Evolutionary conservation across 2,113 vertebrate genomes (phyloP), one percentile per base, ranked within the genome.

Genomic region (Rhabdomys dilectus): DNA sequence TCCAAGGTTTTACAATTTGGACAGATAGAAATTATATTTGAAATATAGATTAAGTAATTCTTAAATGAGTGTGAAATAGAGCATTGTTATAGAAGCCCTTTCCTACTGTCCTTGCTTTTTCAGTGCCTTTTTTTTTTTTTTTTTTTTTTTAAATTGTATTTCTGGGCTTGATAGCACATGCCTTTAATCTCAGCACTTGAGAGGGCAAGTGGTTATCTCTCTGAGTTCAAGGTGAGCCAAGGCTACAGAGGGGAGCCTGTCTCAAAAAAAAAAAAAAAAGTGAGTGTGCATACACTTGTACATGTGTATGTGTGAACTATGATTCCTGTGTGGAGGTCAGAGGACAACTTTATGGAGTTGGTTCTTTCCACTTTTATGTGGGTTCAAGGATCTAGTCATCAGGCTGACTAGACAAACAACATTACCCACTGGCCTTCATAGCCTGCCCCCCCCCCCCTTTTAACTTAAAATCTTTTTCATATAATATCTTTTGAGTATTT

Each of bases 41-140:
- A 88, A 22, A 64, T 78, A 64, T 42, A 34, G 66, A 77, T 91
- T 62, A 80, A 89, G 29, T 70, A 91, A 64, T 91, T 85, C 64
- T n/a, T 85, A 88, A 87, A 45, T 93, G 12, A 64, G 1, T 92
- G 42, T 26, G 13, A 51, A 51, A 6, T 73, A 72, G 12, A 12
- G 19, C 45, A 81, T 22, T 88, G 51, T 95, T 93, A 91, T 75
- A 76, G 77, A 94, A 78, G 60, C 48, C 34, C 15, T 72, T 45
- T 8, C 15, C 21, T 91, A 26, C 34, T 89, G 29, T 84, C 45
- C 51, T 78, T 92, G 75, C 85, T 91, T 96, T 95, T 70, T 75
- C 17, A 68, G 7, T 91, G 34, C 56, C 26, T 86, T 78, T 21
- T 60, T 60, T 60, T 60, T 58, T 60, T 60, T 58, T 58, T 58